Percentiles rank a stretch among this genome's conserved stretches.
phyloP scores from a whole-genome alignment of 2,888 invertebrate genomes.

The Epirrhoe tristata region DNA sequence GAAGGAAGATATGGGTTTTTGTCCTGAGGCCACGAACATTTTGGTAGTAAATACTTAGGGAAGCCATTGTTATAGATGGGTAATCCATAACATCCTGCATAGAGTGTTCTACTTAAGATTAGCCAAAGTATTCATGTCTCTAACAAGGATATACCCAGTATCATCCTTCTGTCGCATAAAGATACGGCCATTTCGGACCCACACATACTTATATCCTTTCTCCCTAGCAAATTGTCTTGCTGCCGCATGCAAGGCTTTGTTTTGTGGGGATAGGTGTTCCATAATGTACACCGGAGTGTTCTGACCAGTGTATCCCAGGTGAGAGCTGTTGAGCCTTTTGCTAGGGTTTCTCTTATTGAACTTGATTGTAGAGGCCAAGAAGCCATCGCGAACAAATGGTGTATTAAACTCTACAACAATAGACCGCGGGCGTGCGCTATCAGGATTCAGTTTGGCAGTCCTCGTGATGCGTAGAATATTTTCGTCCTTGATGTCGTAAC shows the following conservation, averaged over 20 bases:
- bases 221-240: not conserved
- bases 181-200: conserved; percentile 4
- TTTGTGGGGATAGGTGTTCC: not conserved
- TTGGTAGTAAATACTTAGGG: conserved; percentile 11
- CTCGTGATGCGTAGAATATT: not conserved
- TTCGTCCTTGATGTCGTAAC: not conserved
- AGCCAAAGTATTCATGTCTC: conserved; percentile 3
- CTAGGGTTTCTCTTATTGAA: not conserved
- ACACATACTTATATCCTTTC: conserved; percentile 6
- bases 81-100: not conserved
- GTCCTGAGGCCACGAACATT: conserved; percentile 3
- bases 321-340: not conserved
- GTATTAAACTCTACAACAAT: not conserved
- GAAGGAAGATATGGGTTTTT: not conserved
- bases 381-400: not conserved
- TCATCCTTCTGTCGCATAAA: not conserved
- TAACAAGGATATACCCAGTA: not conserved
- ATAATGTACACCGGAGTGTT: not conserved
- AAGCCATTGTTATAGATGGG: not conserved
- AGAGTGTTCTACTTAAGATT: not conserved
- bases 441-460: not conserved
- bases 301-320: not conserved
- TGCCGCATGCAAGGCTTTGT: not conserved
- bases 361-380: not conserved
- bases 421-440: not conserved